Evolutionary conservation across 2,888 invertebrate genomes (phyloP).

Genomic region (Tenthredo livida): DNA sequence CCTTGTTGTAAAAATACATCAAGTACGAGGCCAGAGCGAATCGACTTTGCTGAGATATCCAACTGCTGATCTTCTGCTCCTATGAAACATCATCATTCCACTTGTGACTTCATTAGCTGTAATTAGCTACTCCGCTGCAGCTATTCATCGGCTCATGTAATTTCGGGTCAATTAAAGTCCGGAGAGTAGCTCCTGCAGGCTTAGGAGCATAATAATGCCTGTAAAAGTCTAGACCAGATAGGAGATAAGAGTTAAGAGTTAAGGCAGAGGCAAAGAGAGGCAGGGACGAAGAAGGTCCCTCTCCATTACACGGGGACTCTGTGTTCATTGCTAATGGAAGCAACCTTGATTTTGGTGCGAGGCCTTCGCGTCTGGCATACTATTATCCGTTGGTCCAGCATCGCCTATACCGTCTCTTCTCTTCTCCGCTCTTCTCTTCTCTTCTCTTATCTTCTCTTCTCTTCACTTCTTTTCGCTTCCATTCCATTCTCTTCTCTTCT

Average conservation of each 20-base stretch:
- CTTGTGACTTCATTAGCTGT: too few species aligned
- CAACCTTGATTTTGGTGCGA: constrained; percentile 66
- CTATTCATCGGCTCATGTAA: not conserved
- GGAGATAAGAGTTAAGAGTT: constrained; percentile 31
- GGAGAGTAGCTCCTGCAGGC: not conserved
- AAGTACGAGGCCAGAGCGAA: constrained; percentile 1
- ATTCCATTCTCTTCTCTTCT: constrained; percentile 50
- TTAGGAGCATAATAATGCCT: not conserved
- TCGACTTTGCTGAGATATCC: too few species aligned
- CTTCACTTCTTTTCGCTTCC: constrained; percentile 48
- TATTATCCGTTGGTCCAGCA: constrained; percentile 50
- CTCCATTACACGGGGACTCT: constrained; percentile 20
- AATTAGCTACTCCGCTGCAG: too few species aligned
- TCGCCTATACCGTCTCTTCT: constrained; percentile 11
- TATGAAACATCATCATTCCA: too few species aligned
- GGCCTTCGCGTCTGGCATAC: constrained; percentile 59
- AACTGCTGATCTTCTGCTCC: too few species aligned
- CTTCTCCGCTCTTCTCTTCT: constrained; percentile 15
- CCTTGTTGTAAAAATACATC: constrained; percentile 37
- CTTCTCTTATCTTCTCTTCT: constrained; percentile 52
- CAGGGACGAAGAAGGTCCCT: constrained; percentile 17
- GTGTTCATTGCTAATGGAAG: constrained; percentile 62
- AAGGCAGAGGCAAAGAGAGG: constrained; percentile 4
- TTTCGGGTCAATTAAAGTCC: not conserved
- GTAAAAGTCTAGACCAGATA: constrained; percentile 35